These are phyloP conservation scores for Synchiropus splendidus DNA, from an alignment of 2,113 vertebrate genomes.

Conservation along the genomic window DNA sequence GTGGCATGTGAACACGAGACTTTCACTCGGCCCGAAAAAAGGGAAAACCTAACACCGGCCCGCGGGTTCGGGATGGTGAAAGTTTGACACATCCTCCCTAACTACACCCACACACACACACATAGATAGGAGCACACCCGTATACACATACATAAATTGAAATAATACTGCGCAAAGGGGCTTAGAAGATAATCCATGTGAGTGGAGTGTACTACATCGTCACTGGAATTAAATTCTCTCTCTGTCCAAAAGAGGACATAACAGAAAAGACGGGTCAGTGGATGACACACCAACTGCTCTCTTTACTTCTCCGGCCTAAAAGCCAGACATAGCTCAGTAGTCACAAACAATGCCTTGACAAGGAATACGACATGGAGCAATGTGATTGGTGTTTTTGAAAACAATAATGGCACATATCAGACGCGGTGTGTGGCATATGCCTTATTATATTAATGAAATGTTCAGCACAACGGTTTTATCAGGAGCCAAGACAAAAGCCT, in stretches of 20 bases:
- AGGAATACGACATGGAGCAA: too few species aligned
- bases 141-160: conserved; percentile 44
- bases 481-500: too few species aligned
- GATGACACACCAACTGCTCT: conserved; percentile 28
- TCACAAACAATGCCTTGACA: too few species aligned
- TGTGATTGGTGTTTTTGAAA: too few species aligned
- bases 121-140: conserved; percentile 6
- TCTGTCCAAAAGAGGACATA: conserved; percentile 45
- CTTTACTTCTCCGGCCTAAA: conserved; percentile 10
- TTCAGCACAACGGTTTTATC: too few species aligned
- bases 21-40: too few species aligned
- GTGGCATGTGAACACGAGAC: conserved; percentile 19
- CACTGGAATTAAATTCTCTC: conserved; percentile 60
- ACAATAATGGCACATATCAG: too few species aligned
- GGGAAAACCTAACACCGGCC: conserved; percentile 23
- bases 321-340: too few species aligned
- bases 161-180: conserved; percentile 59
- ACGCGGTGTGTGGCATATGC: too few species aligned
- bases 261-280: conserved; percentile 33
- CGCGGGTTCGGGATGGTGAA: too few species aligned
- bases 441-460: too few species aligned
- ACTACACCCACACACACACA: too few species aligned
- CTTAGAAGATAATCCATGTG: conserved; percentile 64
- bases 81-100: conserved; percentile 8
- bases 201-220: conserved; percentile 53